These are phyloP conservation scores for Dolichopus griseipennis DNA, from an alignment of 2,888 invertebrate species.

Conservation along the genomic window DNA sequence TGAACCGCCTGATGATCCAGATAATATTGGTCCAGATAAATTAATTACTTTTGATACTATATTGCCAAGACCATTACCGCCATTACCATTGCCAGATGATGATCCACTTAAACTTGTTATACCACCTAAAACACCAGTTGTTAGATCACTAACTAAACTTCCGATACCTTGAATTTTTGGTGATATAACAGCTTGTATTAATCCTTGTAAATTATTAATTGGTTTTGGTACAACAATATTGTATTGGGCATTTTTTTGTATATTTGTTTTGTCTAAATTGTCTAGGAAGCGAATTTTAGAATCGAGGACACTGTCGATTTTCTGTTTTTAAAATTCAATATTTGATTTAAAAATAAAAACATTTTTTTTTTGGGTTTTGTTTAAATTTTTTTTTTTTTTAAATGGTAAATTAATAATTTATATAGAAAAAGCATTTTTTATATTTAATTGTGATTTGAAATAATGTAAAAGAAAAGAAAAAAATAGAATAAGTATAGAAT, in stretches of 20 bases:
- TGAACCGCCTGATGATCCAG: constrained; percentile 39
- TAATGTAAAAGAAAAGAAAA: too few species aligned
- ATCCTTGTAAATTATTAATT: constrained; percentile 53
- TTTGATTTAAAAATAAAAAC: not conserved
- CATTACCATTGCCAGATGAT: constrained; percentile 42
- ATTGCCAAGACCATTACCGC: constrained; percentile 39
- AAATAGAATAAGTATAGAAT: not conserved
- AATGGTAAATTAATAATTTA: too few species aligned
- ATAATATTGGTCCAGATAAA: constrained; percentile 42
- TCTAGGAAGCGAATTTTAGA: constrained; percentile 65
- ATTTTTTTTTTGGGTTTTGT: not conserved
- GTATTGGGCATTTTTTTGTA: constrained; percentile 65
- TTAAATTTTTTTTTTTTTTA: not conserved
- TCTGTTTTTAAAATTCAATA: constrained; percentile 50
- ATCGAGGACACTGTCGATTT: constrained; percentile 74
- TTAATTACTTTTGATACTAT: constrained; percentile 40
- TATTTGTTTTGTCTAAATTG: constrained; percentile 61
- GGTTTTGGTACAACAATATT: constrained; percentile 60
- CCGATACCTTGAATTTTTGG: constrained; percentile 62
- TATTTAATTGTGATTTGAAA: too few species aligned
- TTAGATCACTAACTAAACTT: constrained; percentile 55
- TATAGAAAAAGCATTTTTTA: too few species aligned
- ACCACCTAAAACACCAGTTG: constrained; percentile 48
- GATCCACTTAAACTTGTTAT: constrained; percentile 47
- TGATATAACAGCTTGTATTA: constrained; percentile 61